phyloP scores from a whole-genome alignment of 2,113 vertebrate species.

The Crotalus tigris region DNA sequence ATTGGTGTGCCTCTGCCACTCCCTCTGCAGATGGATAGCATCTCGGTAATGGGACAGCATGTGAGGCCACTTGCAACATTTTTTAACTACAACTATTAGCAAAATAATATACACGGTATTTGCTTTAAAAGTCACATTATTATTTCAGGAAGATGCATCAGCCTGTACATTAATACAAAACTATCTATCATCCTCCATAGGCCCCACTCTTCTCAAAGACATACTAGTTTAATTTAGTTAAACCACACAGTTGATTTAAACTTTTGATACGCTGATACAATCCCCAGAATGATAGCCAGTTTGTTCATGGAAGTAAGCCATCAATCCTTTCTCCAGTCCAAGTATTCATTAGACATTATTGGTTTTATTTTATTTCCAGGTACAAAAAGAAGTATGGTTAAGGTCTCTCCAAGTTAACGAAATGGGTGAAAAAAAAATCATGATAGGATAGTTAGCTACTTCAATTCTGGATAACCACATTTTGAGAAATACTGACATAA shows the following conservation, averaged over 20 bases:
- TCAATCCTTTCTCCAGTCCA: background rate
- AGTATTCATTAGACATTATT: background rate
- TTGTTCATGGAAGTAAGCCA: background rate
- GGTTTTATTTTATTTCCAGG: background rate
- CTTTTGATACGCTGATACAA: background rate
- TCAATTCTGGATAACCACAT: background rate
- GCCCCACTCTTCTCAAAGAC: background rate
- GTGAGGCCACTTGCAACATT: background rate
- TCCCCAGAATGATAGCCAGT: background rate
- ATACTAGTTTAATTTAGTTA: background rate
- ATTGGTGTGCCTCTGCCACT: background rate
- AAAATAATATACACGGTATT: background rate
- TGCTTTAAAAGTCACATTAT: background rate
- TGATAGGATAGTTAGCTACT: background rate
- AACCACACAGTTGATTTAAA: background rate
- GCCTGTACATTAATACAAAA: background rate
- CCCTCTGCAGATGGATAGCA: background rate
- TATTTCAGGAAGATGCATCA: background rate
- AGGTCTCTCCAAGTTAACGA: background rate
- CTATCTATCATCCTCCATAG: background rate
- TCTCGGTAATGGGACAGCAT: background rate
- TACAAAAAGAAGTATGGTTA: conserved; percentile 5
- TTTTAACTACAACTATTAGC: background rate
- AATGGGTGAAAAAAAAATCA: background rate
- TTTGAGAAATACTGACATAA: background rate